Percentiles rank a stretch among this genome's conserved stretches.
Evolutionary conservation across 2,113 vertebrate species (phyloP).

Genomic region (Erinaceus europaeus): DNA sequence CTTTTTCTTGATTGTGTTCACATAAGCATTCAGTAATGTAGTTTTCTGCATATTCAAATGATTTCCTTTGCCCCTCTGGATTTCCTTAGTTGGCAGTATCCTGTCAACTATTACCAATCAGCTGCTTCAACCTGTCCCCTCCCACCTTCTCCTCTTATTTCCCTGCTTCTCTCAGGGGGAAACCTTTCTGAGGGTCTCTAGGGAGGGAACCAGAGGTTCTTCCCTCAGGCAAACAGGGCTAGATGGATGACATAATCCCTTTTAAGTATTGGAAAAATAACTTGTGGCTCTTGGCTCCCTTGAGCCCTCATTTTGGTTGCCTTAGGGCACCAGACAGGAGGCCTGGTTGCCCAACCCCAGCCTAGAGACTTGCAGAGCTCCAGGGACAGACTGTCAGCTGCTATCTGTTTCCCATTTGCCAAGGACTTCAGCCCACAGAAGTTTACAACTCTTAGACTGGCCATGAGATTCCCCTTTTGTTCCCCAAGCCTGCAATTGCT

Average conservation of each 20-base stretch:
- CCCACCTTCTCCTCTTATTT: background rate
- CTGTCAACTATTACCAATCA: background rate
- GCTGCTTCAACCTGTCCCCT: background rate
- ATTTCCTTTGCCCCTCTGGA: background rate
- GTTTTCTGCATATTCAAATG: background rate
- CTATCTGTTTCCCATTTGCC: background rate
- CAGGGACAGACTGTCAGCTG: background rate
- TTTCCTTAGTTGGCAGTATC: background rate
- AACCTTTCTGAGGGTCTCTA: background rate
- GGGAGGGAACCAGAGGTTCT: conserved; percentile 34
- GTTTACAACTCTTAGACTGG: background rate
- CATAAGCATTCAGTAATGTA: background rate
- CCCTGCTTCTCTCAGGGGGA: background rate
- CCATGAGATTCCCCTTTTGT: background rate
- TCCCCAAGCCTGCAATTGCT: background rate
- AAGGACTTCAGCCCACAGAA: background rate
- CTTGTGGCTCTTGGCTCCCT: conserved; percentile 53
- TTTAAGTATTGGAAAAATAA: conserved; percentile 59
- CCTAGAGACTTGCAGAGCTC: background rate
- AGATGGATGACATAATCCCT: conserved; percentile 59
- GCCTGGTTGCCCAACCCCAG: conserved; percentile 34
- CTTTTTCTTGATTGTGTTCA: conserved; percentile 28
- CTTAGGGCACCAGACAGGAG: conserved; percentile 28
- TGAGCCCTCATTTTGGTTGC: conserved; percentile 58
- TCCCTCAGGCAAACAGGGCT: conserved; percentile 21